Evolutionary conservation across 2,888 invertebrate species (phyloP).

Genomic region (Himalopsyche japonica): DNA sequence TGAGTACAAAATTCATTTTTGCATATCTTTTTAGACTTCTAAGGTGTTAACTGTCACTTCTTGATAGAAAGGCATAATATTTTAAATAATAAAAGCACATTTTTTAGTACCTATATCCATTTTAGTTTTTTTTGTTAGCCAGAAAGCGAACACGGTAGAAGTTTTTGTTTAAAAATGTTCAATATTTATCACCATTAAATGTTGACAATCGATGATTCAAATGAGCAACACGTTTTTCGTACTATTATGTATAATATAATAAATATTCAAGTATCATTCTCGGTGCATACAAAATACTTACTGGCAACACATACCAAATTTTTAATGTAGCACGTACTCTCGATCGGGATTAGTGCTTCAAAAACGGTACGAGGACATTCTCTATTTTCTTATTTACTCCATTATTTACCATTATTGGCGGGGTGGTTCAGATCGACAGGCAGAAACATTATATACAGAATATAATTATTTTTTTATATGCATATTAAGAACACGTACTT

Average conservation of each 20-base stretch:
- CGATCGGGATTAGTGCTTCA: neutral
- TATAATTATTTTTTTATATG: no score
- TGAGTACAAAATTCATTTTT: no score
- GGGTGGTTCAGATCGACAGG: neutral
- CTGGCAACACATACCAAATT: neutral
- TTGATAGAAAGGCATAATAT: no score
- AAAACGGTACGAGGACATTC: neutral
- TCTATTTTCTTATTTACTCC: neutral
- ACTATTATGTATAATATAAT: neutral
- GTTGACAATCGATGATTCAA: neutral
- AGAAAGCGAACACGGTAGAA: no score
- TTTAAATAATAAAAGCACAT: no score
- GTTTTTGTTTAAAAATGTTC: no score
- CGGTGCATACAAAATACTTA: neutral
- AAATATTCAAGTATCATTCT: neutral
- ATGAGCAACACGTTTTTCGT: slow-evolving; percentile 23
- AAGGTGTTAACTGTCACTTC: no score
- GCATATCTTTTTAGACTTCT: no score
- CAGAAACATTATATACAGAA: no score
- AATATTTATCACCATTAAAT: neutral
- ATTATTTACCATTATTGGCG: neutral
- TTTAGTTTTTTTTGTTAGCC: no score
- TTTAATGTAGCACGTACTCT: neutral
- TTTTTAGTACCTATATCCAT: no score
- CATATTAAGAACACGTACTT: no score